Evolutionary conservation across 2,113 vertebrate species (phyloP), one percentile per base, ranked within the genome.

Genomic region (Prolemur simus): DNA sequence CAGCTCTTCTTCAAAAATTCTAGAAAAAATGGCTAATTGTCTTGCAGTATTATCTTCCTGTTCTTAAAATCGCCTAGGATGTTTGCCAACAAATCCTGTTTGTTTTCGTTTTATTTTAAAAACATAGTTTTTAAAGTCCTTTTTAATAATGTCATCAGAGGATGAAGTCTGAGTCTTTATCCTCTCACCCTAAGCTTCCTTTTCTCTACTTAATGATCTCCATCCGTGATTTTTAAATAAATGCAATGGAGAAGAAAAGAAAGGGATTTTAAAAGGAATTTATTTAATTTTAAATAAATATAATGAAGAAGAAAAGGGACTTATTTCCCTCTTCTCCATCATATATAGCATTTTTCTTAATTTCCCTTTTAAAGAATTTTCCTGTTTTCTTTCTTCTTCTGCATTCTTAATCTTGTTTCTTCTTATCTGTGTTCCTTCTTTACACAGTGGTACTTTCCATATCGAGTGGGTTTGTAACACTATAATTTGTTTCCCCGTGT

Each of bases 21-120:
- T 68, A 76, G 71, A n/a, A 73, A 86, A 73, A 78, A 39, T 25
- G 10, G 60, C 42, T 87, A 83, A 60, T 73, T 77, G 32, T 77
- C 68, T 90, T 45, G 45, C 5, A 81, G 11, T 90, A 69, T 82
- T 68, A 1, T 93, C 60, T 90, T 90, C 58, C 85, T 90, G 25
- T 91, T 82, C 60, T 39, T 82, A 82, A 94, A 93, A 93, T 63
- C 47, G 23, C 63, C n/a, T 77, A 29, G 52, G 74, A 82, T 77
- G 34, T 37, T 92, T 94, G 47, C 82, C 52, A 91, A 84, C 29
- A 84, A 77, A 83, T 64, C 12, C 29, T 87, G 81, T 34, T 60
- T 39, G 17, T 15, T 3, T 3, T 64, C 54, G 6, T 37, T 60
- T 74, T 45, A 37, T 93, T 15, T 49, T 29, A 45, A 23, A 58